phyloP scores from a whole-genome alignment of 2,113 vertebrate genomes.

The Corythoichthys haematopterus region DNA sequence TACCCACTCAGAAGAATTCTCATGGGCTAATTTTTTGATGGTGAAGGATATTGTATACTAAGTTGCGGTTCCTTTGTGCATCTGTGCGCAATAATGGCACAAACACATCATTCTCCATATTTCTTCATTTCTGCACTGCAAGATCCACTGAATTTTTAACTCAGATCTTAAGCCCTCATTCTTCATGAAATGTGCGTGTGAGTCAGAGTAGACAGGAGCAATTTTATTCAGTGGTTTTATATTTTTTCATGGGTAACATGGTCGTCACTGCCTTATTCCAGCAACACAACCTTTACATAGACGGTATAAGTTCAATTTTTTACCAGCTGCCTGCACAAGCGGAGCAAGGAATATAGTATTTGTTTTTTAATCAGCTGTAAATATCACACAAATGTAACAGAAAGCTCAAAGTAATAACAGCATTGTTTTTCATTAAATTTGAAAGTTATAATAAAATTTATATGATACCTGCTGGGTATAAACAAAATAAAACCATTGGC shows the following conservation, averaged over 20 bases:
- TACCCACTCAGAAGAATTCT: slow-evolving; percentile 5
- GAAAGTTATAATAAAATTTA: not conserved
- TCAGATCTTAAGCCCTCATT: slow-evolving; percentile 1
- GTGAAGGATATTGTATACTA: slow-evolving; percentile 4
- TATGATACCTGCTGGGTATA: not conserved
- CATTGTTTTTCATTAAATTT: not conserved
- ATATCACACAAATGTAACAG: slow-evolving; percentile 1
- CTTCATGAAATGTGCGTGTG: slow-evolving; percentile 9
- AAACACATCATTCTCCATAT: slow-evolving; percentile 7
- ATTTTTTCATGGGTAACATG: slow-evolving; percentile 24
- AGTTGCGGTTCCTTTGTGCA: slow-evolving; percentile 7
- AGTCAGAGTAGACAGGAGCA: not conserved
- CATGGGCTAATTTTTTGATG: slow-evolving; percentile 12
- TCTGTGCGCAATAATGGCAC: slow-evolving; percentile 2
- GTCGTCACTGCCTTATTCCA: slow-evolving; percentile 37
- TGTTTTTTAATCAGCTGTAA: slow-evolving; percentile 10
- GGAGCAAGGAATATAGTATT: slow-evolving; percentile 9
- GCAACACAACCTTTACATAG: slow-evolving; percentile 31
- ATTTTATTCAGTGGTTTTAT: slow-evolving; percentile 18
- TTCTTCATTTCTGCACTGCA: slow-evolving; percentile 7
- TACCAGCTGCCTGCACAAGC: slow-evolving; percentile 6
- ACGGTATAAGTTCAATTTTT: slow-evolving; percentile 6
- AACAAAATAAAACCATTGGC: not conserved
- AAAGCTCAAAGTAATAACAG: not conserved
- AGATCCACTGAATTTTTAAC: slow-evolving; percentile 30